These are phyloP conservation scores for Xanthorhoe designata DNA, from an alignment of 2,888 invertebrate genomes.

Conservation along the genomic window DNA sequence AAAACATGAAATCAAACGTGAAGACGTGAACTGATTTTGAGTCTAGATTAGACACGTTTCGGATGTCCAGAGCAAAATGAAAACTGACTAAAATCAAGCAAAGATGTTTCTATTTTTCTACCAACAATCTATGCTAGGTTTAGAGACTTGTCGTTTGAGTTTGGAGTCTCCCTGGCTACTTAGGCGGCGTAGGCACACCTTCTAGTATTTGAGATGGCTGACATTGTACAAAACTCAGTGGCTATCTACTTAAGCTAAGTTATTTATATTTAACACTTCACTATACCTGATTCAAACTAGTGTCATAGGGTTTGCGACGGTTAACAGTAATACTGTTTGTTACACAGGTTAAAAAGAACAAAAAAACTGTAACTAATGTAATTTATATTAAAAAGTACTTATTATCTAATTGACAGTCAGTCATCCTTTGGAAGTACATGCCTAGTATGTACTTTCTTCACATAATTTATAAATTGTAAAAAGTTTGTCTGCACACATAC, in stretches of 20 bases:
- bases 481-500: constrained; percentile 74
- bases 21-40: background rate
- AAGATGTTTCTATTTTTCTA: background rate
- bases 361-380: constrained; percentile 30
- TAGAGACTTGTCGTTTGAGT: background rate
- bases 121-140: background rate
- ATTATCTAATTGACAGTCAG: constrained; percentile 52
- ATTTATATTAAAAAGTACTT: constrained; percentile 36
- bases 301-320: constrained; percentile 27
- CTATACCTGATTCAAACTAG: constrained; percentile 37
- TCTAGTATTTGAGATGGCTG: constrained; percentile 70
- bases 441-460: constrained; percentile 50
- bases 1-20: background rate
- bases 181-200: constrained; percentile 47
- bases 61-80: background rate
- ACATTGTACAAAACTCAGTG: constrained; percentile 80
- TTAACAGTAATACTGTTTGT: constrained; percentile 8
- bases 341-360: constrained; percentile 22
- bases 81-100: background rate
- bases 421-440: constrained; percentile 52
- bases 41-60: background rate
- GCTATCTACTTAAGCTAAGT: constrained; percentile 73
- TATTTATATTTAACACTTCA: constrained; percentile 66
- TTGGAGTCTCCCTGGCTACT: constrained; percentile 8
- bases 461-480: constrained; percentile 71